Base-by-base conservation (phyloP, 2,797 vertebrate genomes). In the Dermochelys coriacea region DNA sequence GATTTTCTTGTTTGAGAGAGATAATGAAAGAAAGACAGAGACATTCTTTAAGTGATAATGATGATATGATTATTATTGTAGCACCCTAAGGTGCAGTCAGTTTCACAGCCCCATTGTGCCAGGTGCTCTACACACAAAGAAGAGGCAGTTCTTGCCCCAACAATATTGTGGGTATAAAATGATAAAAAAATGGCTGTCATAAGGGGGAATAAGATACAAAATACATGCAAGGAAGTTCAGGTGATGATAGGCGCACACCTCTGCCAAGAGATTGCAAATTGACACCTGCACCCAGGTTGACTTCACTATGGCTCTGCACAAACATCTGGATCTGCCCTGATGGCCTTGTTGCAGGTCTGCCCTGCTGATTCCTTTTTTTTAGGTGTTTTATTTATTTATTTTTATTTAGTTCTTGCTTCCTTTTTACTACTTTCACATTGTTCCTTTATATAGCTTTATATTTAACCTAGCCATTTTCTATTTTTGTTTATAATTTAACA, bases 191-290 rank as follows among this genome's bases (percentile, higher is more conserved):
- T 90, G 90, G 90, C 95, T 96, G 95, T 96, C 96, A 97, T 94
- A 97, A 97, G 96, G 93, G 87, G 96, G 95, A 96, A 97, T 96
- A 90, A 94, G 94, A 97, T 96, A 97, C 88, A 95, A 71, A 89
- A 84, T 96, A 95, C 89, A 94, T 94, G 93, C 96, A 80, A 87
- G 94, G 96, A 94, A 96, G 97, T 97, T 97, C 96, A 97, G 96
- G 96, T 96, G 96, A 96, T 97, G 96, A 96, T 96, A 97, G 96
- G 94, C 96, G 95, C 96, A 97, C 91, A 91, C 96, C 96, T 95
- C 91, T 97, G 96, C 96, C 93, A 94, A 96, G 84, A 97, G 94
- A 90, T 91, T 95, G 87, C 93, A 97, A 96, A 96, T 97, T 96
- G 91, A 95, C 95, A 95, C 92, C 91, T 91, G 93, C 90, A 97